Base-by-base conservation (phyloP, 2,888 invertebrate species). In the Limnephilus marmoratus region DNA sequence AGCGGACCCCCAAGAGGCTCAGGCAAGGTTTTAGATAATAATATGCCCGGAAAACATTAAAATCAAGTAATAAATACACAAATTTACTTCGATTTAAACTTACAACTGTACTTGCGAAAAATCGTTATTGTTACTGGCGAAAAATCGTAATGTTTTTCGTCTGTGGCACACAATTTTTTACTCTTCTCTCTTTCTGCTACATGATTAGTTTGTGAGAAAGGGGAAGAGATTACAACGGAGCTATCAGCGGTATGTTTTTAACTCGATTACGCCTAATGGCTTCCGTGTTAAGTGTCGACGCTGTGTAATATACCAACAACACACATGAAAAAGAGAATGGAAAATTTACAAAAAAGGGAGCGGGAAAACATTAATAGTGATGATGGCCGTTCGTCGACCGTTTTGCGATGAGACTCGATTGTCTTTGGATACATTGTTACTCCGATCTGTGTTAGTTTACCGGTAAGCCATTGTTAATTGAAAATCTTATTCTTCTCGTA, bases 391-490 rank as follows among this genome's bases (percentile, higher is more conserved):
- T 37, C 37, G 37, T 41, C 83, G 37, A 37, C 68, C 68, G 18
- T 68, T 68, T 83, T 83, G 83, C 83, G 83, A 83, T 83, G 83
- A 83, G 37, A 1, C 37, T 18, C 24, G 83, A 83, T 83, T 37
- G 83, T 83, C 24, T 83, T 18, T 18, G 34, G 24, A 83, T 37
- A n/a, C 37, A 83, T 83, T 83, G 83, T 83, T 83, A 37, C 18
- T 34, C 18, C 37, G 34, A 68, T 68, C 68, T 68, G 68, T 68
- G 68, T n/a, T 68, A 68, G 68, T 24, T 68, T 68, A 15, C 83
- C 34, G 83, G 83, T 37, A 5, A 83, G 37, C 82, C 34, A 83
- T 83, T 83, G 82, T 83, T 37, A 37, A 83, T 34, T 34, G 83
- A 37, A 37, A 83, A 83, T 37, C 68, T 68, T 24, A 68, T 68